Evolutionary conservation across 2,797 vertebrate species (phyloP).

Genomic region (Cottoperca gobio): DNA sequence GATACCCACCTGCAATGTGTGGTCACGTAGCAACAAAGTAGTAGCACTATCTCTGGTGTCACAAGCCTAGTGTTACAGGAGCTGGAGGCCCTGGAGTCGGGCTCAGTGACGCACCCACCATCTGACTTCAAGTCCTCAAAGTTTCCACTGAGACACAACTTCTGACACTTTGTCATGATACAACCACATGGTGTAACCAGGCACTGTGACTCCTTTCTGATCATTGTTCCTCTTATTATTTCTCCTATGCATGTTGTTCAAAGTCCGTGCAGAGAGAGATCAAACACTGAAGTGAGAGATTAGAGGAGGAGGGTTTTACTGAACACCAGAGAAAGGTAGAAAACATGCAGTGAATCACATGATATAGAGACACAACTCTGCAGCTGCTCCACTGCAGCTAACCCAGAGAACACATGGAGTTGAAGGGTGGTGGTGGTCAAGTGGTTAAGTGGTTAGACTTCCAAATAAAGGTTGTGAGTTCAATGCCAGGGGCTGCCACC

Average conservation of each 20-base stretch:
- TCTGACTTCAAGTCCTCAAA: slow-evolving; percentile 56
- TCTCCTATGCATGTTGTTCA: background rate
- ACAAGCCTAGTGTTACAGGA: slow-evolving; percentile 54
- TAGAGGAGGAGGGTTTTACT: background rate
- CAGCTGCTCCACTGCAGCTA: background rate
- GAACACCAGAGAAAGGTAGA: background rate
- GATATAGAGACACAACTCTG: background rate
- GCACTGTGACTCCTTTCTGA: slow-evolving; percentile 30
- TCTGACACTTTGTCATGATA: slow-evolving; percentile 67
- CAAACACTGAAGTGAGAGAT: slow-evolving; percentile 7
- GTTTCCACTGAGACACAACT: slow-evolving; percentile 73
- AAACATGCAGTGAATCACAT: background rate
- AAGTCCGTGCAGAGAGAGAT: slow-evolving; percentile 10
- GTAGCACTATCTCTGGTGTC: slow-evolving; percentile 41
- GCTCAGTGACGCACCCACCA: slow-evolving; percentile 62
- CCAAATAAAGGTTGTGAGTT: too few relatives aligned
- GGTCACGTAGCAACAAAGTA: slow-evolving; percentile 40
- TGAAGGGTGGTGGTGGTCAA: background rate
- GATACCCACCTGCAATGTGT: slow-evolving; percentile 35
- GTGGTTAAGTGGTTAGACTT: too few relatives aligned
- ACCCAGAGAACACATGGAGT: background rate
- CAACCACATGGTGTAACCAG: slow-evolving; percentile 33
- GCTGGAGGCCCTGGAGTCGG: slow-evolving; percentile 38
- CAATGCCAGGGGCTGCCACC: too few relatives aligned
- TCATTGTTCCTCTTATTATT: slow-evolving; percentile 21